Evolutionary conservation across 2,888 invertebrate species (phyloP).

Genomic region (Lomographa bimaculata): DNA sequence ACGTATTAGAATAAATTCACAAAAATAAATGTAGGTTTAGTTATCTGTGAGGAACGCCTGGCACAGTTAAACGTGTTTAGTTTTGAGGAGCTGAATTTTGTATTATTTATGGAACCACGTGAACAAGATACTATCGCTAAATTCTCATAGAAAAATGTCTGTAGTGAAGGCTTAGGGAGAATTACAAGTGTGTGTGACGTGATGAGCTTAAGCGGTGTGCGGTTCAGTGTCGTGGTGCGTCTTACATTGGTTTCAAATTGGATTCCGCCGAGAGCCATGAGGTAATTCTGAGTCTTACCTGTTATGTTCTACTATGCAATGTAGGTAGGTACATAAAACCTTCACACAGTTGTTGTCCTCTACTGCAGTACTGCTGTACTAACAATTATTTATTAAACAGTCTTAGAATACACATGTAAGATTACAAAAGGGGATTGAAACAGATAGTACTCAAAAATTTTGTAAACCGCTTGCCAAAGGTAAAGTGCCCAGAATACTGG

Average conservation of each 20-base stretch:
- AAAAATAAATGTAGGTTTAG: too few relatives aligned
- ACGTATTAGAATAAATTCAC: too few relatives aligned
- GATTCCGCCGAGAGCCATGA: slow-evolving; percentile 68
- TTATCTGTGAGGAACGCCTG: too few relatives aligned
- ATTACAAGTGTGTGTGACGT: slow-evolving; percentile 33
- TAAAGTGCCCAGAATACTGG: too few relatives aligned
- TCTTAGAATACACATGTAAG: too few relatives aligned
- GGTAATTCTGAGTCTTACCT: slow-evolving; percentile 46
- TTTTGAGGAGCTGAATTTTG: slow-evolving; percentile 1
- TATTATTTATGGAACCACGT: slow-evolving; percentile 4
- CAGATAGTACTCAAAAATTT: too few relatives aligned
- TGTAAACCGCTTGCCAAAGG: too few relatives aligned
- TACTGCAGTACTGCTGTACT: too few relatives aligned
- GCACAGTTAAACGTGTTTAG: slow-evolving; percentile 1
- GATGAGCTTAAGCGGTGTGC: slow-evolving; percentile 43
- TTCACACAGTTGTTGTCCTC: too few relatives aligned
- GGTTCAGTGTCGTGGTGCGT: slow-evolving; percentile 43
- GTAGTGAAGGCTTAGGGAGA: slow-evolving; percentile 35
- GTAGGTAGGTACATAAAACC: too few relatives aligned
- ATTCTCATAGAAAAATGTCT: slow-evolving; percentile 5
- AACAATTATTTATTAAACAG: too few relatives aligned
- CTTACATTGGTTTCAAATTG: slow-evolving; percentile 63
- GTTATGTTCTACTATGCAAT: slow-evolving; percentile 7
- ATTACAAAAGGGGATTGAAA: too few relatives aligned
- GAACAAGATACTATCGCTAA: slow-evolving; percentile 3